Conservation (phyloP, 2,888 invertebrate genomes). For the Orchesella flavescens region DNA sequence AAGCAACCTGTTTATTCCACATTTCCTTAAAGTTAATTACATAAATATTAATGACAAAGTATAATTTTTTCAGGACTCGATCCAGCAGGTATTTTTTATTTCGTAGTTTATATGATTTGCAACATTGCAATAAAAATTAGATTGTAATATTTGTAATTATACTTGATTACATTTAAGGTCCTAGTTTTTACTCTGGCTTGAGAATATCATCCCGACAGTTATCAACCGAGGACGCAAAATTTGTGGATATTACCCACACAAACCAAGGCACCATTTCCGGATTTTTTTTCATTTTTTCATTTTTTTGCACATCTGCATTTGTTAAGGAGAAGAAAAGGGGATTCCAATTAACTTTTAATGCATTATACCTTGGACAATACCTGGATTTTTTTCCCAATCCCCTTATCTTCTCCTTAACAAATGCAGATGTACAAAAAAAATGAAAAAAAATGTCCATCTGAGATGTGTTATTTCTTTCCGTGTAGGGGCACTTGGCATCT, state of each 20-base stretch:
- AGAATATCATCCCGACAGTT: slow-evolving; percentile 32
- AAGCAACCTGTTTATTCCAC: neutral
- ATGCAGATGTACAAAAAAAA: no score
- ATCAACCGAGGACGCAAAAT: slow-evolving; percentile 49
- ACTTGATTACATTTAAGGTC: slow-evolving; percentile 24
- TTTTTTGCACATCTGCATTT: no score
- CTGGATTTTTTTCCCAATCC: no score
- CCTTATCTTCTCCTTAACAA: no score
- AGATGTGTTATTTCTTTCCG: no score
- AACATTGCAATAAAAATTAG: neutral
- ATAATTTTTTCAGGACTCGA: slow-evolving; percentile 44
- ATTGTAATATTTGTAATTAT: neutral
- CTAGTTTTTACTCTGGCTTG: slow-evolving; percentile 54
- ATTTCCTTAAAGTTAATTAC: neutral
- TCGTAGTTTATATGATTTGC: neutral
- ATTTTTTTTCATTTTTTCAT: no score
- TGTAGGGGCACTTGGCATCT: slow-evolving; percentile 54
- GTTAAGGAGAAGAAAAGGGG: no score
- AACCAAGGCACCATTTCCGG: no score
- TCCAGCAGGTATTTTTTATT: slow-evolving; percentile 39
- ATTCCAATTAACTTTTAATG: no score
- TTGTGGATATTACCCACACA: slow-evolving; percentile 62
- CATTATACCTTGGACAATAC: no score
- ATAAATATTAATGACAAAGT: neutral
- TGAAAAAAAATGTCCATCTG: no score